Evolutionary conservation across 2,797 vertebrate genomes (phyloP), one percentile per base, ranked within the genome.

Genomic region (Girardinus metallicus): DNA sequence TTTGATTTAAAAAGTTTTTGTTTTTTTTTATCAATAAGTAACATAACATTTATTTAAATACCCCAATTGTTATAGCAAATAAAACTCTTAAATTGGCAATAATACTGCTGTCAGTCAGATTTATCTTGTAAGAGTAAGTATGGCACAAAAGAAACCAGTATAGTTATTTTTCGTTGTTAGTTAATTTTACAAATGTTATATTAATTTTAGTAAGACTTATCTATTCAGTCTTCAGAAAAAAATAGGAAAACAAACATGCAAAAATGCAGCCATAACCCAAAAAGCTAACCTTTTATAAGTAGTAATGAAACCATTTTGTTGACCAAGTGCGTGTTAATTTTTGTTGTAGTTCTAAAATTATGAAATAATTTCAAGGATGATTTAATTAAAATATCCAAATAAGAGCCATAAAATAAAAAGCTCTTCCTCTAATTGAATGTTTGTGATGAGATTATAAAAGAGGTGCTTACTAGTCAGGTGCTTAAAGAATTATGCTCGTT

Each of bases 401-500:
- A 60, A 60, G n/a, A 1, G 0, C 12, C 60, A 34, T 62, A 34
- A 62, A 62, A 34, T 31, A 34, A 62, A 62, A 62, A 34, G 31
- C 26, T 15, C 2, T 64, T 29, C 6, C 57, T 72, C 60, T 70
- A 60, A 75, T 74, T 15, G 29, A 75, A 73, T 46, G 68, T 34
- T 34, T 34, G 60, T 62, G 31, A 31, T 31, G 29, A 62, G 26
- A 62, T 62, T 29, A 34, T 31, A 29, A 62, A 31, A 62, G 29
- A n/a, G 55, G 26, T 60, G n/a, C 5, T 31, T 60, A 31, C 55
- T 29, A 78, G 55, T 77, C 55, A 71, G 57, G 55, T 74, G 51
- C 60, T 57, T 46, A 64, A 72, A 39, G 44, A 75, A 62, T 62
- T 80, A 74, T 16, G 73, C 21, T 76, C 79, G 41, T 81, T 75